Evolutionary conservation across 2,113 vertebrate genomes (phyloP).

Genomic region (Semicossyphus pulcher): DNA sequence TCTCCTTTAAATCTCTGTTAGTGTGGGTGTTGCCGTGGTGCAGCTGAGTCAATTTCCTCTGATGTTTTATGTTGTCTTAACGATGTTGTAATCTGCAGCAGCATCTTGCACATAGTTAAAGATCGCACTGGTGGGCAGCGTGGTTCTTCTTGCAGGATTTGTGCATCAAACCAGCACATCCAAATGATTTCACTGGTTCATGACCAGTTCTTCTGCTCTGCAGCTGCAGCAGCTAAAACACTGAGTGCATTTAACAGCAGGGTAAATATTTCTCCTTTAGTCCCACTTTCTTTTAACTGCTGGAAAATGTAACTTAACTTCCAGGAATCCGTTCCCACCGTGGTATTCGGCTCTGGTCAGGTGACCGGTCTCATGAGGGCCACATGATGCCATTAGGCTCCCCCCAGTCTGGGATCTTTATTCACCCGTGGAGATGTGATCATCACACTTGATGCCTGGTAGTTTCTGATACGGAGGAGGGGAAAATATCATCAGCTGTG

Average conservation of each 20-base stretch:
- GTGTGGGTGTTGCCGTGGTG: too few species aligned
- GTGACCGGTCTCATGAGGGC: constrained; percentile 56
- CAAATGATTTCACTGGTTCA: neutral
- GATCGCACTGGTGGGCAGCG: neutral
- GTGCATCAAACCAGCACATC: neutral
- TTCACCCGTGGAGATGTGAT: neutral
- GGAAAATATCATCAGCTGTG: too few species aligned
- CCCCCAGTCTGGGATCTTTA: constrained; percentile 1
- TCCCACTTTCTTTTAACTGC: neutral
- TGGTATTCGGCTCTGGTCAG: constrained; percentile 12
- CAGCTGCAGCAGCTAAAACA: constrained; percentile 3
- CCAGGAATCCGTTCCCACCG: constrained; percentile 9
- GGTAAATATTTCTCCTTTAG: too few species aligned
- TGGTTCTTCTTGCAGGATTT: constrained; percentile 13
- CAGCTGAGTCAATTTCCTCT: too few species aligned
- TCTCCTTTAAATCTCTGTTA: too few species aligned
- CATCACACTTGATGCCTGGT: neutral
- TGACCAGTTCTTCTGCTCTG: neutral
- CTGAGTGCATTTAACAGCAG: too few species aligned
- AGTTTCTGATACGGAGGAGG: too few species aligned
- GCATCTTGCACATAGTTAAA: constrained; percentile 5
- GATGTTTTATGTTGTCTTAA: too few species aligned
- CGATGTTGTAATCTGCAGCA: neutral
- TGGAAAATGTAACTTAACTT: neutral
- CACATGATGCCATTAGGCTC: constrained; percentile 46